A percentile compares a stretch with the other conserved stretches of the same genome.
phyloP scores from a whole-genome alignment of 1,140 invertebrate species.

The Macrobrachium nipponense region DNA sequence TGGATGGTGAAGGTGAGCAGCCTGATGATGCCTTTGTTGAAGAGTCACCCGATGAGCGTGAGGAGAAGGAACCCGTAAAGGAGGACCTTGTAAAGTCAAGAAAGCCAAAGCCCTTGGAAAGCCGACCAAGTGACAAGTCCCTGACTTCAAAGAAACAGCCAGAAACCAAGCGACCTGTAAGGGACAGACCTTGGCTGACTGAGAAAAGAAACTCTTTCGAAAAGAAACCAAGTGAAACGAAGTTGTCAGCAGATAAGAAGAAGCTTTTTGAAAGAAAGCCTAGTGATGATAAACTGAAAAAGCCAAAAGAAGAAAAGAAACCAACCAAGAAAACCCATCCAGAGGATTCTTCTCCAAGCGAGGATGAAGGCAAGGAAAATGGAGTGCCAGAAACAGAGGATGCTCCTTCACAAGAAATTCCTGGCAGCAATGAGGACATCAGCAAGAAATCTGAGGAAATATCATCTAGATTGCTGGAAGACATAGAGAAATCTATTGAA shows the following conservation, averaged over 20 bases:
- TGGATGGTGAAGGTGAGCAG: constrained; percentile 38
- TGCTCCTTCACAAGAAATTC: not conserved
- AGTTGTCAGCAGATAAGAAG: constrained; percentile 20
- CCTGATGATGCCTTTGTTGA: constrained; percentile 25
- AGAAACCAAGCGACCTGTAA: constrained; percentile 22
- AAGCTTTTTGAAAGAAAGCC: constrained; percentile 40
- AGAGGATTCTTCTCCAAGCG: constrained; percentile 6
- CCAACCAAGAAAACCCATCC: not conserved
- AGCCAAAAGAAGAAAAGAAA: constrained; percentile 10
- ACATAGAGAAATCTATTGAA: constrained; percentile 16
- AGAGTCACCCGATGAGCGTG: not conserved
- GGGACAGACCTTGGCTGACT: constrained; percentile 44
- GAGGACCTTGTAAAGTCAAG: constrained; percentile 26
- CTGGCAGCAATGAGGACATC: not conserved
- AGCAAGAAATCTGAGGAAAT: constrained; percentile 38
- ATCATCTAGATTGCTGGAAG: not conserved
- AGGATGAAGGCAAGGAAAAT: constrained; percentile 14
- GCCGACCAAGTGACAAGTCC: constrained; percentile 37
- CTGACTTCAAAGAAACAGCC: constrained; percentile 38
- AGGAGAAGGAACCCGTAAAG: constrained; percentile 13
- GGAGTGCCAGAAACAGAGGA: not conserved
- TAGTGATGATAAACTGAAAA: constrained; percentile 35
- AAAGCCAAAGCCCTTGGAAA: constrained; percentile 40
- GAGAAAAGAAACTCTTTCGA: constrained; percentile 50
- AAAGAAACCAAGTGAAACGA: constrained; percentile 31